Conservation (phyloP, 2,113 vertebrate species). For the Diphyllodes magnificus region DNA sequence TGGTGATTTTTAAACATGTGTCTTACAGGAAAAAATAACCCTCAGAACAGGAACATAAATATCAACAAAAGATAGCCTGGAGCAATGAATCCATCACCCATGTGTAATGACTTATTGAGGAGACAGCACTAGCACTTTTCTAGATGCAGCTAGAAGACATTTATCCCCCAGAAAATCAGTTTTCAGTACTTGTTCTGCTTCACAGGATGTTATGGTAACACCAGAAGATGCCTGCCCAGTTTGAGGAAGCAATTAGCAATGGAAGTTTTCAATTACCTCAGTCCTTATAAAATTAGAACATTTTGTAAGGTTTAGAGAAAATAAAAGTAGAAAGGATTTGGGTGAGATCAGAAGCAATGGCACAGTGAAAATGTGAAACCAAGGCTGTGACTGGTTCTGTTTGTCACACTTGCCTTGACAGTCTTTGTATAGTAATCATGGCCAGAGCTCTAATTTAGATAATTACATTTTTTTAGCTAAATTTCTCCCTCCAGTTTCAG, state of each 20-base stretch:
- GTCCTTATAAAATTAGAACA: constrained; percentile 5
- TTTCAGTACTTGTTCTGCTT: neutral
- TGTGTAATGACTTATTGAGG: neutral
- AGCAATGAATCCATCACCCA: neutral
- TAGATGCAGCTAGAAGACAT: neutral
- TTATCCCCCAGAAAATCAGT: neutral
- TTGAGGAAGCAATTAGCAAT: neutral
- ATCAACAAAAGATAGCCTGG: neutral
- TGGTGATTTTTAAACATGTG: neutral
- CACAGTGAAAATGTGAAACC: neutral
- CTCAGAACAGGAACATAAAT: neutral
- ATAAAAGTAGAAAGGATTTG: neutral
- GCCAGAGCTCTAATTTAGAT: neutral
- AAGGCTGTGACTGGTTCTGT: neutral
- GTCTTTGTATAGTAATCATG: neutral
- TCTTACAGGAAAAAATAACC: neutral
- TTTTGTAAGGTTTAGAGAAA: neutral
- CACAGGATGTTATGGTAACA: neutral
- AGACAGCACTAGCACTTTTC: neutral
- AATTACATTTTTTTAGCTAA: neutral
- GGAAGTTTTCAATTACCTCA: constrained; percentile 3
- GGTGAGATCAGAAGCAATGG: neutral
- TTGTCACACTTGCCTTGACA: neutral
- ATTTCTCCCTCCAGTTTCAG: neutral
- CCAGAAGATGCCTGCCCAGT: neutral